Conservation (phyloP, 2,888 invertebrate species). For the Hirudinaria manillensis region DNA sequence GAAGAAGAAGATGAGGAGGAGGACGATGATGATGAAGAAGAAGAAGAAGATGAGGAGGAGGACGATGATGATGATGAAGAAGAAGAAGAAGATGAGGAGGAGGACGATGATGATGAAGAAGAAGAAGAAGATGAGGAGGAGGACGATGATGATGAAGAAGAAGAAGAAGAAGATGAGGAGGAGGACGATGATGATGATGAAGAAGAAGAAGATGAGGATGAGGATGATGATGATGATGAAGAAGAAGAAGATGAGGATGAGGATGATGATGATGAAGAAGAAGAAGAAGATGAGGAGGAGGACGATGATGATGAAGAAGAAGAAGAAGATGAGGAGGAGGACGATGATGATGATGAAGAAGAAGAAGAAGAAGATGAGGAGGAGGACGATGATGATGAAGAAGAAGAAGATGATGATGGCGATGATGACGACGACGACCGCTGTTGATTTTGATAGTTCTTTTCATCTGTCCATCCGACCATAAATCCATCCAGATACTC, state of each 20-base stretch:
- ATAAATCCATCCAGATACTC: too few relatives aligned
- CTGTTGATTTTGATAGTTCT: too few relatives aligned
- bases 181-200: background rate
- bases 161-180: background rate
- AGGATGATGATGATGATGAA: slow-evolving; percentile 3
- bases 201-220: background rate
- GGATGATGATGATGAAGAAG: background rate
- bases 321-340: background rate
- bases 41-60: background rate
- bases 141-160: background rate
- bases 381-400: background rate
- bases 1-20: slow-evolving; percentile 4
- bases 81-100: background rate
- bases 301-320: slow-evolving; percentile 6
- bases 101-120: background rate
- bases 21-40: background rate
- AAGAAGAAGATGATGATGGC: background rate
- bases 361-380: slow-evolving; percentile 5
- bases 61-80: slow-evolving; percentile 7
- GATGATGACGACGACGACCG: too few relatives aligned
- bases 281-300: too few relatives aligned
- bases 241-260: slow-evolving; percentile 4
- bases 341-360: background rate
- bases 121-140: slow-evolving; percentile 1
- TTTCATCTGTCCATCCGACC: too few relatives aligned